These are phyloP conservation scores for Orthosia cruda DNA, from an alignment of 2,888 invertebrate species.

Conservation along the genomic window DNA sequence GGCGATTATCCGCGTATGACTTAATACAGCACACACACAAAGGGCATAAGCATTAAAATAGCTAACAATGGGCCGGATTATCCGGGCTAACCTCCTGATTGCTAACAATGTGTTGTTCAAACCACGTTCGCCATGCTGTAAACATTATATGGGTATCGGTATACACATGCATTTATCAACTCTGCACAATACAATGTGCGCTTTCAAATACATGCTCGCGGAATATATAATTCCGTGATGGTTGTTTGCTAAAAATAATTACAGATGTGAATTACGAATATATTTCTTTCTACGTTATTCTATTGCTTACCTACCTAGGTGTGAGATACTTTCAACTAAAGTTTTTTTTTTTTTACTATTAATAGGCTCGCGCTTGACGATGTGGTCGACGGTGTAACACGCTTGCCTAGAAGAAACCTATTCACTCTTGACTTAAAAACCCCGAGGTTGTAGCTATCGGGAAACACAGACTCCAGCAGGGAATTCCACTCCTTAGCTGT, in stretches of 20 bases:
- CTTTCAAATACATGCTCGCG: constrained; percentile 31
- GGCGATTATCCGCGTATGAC: constrained; percentile 91
- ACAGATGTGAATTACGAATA: neutral
- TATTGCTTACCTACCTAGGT: neutral
- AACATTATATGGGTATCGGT: constrained; percentile 55
- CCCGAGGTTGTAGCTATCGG: too few species aligned
- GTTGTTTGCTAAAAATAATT: constrained; percentile 6
- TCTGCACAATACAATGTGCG: constrained; percentile 25
- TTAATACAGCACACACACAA: constrained; percentile 90
- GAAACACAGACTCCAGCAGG: too few species aligned
- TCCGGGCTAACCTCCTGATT: constrained; percentile 85
- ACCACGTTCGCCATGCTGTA: constrained; percentile 74
- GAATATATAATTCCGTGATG: constrained; percentile 8
- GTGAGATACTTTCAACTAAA: neutral
- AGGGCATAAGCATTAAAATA: constrained; percentile 90
- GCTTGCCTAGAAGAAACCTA: too few species aligned
- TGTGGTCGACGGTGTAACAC: too few species aligned
- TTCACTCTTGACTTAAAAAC: too few species aligned
- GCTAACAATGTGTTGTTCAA: constrained; percentile 81
- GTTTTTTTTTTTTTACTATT: too few species aligned
- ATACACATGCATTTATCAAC: constrained; percentile 40
- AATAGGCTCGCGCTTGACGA: too few species aligned
- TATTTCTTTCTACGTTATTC: neutral
- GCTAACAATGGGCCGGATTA: constrained; percentile 90
- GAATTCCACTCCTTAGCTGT: too few species aligned